phyloP scores from a whole-genome alignment of 2,888 invertebrate genomes.

The Noctua pronuba region DNA sequence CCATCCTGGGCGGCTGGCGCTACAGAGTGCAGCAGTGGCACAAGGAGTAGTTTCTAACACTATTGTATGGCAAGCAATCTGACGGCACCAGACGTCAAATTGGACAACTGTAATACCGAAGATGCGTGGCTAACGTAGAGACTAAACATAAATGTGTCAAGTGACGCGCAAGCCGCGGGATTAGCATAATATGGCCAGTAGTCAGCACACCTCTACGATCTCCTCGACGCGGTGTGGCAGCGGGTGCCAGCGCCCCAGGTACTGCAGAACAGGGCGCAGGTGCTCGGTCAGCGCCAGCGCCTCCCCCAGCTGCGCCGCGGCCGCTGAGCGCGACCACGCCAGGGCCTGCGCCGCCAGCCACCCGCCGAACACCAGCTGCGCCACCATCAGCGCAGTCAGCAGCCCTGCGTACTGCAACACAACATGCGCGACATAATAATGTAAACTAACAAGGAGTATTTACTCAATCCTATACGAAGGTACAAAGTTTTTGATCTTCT shows the following conservation, averaged over 20 bases:
- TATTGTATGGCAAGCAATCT: not conserved
- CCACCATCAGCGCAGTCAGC: conserved; percentile 64
- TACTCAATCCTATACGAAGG: not conserved
- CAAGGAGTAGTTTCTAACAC: not conserved
- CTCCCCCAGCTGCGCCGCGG: conserved; percentile 69
- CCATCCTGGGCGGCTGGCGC: not conserved
- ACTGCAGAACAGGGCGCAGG: conserved; percentile 71
- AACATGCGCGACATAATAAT: not conserved
- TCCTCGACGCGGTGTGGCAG: conserved; percentile 70
- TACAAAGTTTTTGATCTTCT: not conserved
- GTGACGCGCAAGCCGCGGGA: not conserved
- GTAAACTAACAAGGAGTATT: not conserved
- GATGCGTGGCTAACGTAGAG: too few relatives aligned
- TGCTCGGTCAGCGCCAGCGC: conserved; percentile 71
- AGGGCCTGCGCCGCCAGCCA: conserved; percentile 72
- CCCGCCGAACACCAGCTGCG: conserved; percentile 65
- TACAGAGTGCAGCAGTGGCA: too few relatives aligned
- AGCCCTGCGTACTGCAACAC: conserved; percentile 70
- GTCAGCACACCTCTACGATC: conserved; percentile 67
- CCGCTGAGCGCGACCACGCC: conserved; percentile 67
- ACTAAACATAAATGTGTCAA: not conserved
- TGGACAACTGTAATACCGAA: not conserved
- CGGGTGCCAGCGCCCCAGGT: conserved; percentile 73
- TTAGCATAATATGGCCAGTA: not conserved
- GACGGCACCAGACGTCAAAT: not conserved